Base-by-base conservation (phyloP, 2,113 vertebrate species). In the Phalacrocorax carbo region DNA sequence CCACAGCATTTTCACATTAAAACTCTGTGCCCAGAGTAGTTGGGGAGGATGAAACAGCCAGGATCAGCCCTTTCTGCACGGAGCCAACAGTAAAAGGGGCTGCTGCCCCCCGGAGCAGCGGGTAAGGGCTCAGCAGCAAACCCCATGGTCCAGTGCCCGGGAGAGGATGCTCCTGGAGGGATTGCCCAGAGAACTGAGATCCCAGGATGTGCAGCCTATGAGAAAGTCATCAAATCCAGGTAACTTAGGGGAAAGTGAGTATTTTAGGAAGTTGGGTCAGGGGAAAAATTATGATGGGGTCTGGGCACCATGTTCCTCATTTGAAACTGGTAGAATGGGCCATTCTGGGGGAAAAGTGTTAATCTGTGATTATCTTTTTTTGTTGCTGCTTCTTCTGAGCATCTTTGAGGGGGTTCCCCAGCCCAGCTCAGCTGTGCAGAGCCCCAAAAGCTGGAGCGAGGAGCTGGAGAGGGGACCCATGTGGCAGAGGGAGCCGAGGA, bases 101-200 rank as follows among this genome's bases (percentile, higher is more conserved):
- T 27, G 42, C 13, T 44, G 48, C 8, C n/a, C 14, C 20, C 72
- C 2, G 3, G 38, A 8, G 26, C 23, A 1, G 6, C 15, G 49
- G 19, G 7, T 16, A 1, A 29, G 30, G 44, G 5, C 42, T 42
- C 84, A 23, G 87, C 77, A 73, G 44, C 49, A 2, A 6, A 2
- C 5, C 29, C 61, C 0, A 0, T 21, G 58, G n/a, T 38, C 71
- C 65, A 68, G 44, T 0, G 0, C 23, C 52, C 1, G 1, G 32
- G 55, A 48, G 36, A 64, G 27, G 84, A 69, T 54, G 44, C 11
- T 76, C 29, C 30, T 0, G 3, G 32, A 79, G 61, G 42, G 32
- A 15, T 44, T 4, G 1, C 60, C 9, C 17, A 16, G 82, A 60
- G 52, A 51, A 26, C 17, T 0, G 14, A 8, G 65, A 32, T 20